Evolutionary conservation across 2,797 vertebrate genomes (phyloP).

Genomic region (Xenops minutus): DNA sequence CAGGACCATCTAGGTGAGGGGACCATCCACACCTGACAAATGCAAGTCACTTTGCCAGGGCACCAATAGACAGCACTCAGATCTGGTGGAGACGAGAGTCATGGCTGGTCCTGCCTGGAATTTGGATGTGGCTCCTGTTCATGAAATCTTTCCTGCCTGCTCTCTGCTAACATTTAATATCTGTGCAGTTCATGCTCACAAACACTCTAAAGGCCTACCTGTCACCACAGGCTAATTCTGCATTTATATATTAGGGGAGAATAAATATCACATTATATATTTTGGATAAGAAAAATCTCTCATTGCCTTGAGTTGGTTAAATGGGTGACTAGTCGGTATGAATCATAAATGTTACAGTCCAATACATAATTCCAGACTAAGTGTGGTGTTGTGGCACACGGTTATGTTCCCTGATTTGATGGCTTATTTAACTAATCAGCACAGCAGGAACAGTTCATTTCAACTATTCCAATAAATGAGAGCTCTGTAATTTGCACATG

Average conservation of each 20-base stretch:
- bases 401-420: conserved; percentile 62
- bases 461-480: conserved; percentile 58
- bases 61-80: background rate
- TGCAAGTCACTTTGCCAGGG: background rate
- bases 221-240: background rate
- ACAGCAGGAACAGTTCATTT: conserved; percentile 59
- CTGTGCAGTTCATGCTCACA: background rate
- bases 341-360: conserved; percentile 31
- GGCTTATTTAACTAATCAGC: conserved; percentile 69
- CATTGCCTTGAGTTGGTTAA: background rate
- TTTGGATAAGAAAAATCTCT: background rate
- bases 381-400: background rate
- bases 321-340: background rate
- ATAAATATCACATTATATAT: background rate
- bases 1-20: background rate
- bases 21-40: background rate
- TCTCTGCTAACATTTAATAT: background rate
- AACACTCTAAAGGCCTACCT: background rate
- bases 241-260: background rate
- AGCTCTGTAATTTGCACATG: conserved; percentile 62
- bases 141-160: background rate
- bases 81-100: background rate
- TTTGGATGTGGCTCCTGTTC: background rate
- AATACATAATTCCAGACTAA: conserved; percentile 27
- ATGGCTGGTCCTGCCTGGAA: background rate